Percentiles rank a stretch among this genome's conserved stretches.
Evolutionary conservation across 2,797 vertebrate species (phyloP).

Genomic region (Lepidocolaptes lacrymiger): DNA sequence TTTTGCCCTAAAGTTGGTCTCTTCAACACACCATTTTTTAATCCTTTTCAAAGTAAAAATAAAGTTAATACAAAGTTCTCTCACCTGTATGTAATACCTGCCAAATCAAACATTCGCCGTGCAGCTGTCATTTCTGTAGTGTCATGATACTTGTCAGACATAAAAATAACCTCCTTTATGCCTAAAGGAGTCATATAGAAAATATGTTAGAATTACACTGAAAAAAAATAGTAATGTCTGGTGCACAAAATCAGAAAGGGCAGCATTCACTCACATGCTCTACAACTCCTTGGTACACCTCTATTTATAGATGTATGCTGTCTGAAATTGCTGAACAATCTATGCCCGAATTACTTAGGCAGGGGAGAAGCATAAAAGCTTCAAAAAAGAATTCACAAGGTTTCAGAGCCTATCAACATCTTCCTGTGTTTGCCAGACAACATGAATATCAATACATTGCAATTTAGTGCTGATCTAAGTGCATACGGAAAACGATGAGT

Average conservation of each 20-base stretch:
- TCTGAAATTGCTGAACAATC: background rate
- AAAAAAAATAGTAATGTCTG: background rate
- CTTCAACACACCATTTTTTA: background rate
- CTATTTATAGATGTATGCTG: background rate
- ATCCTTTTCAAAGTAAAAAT: background rate
- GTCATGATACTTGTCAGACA: slow-evolving; percentile 92
- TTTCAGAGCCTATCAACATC: background rate
- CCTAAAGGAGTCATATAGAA: slow-evolving; percentile 75
- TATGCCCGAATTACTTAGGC: background rate
- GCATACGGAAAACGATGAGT: background rate
- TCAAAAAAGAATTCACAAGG: background rate
- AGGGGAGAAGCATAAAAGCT: background rate
- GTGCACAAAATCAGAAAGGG: background rate
- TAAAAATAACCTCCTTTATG: slow-evolving; percentile 90
- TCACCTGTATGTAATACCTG: slow-evolving; percentile 84
- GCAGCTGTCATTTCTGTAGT: slow-evolving; percentile 85
- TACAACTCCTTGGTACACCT: background rate
- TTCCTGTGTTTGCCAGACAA: background rate
- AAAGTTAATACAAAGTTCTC: slow-evolving; percentile 1
- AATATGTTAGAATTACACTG: background rate
- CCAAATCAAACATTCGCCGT: slow-evolving; percentile 84
- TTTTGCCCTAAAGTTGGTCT: background rate
- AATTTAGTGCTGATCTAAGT: background rate
- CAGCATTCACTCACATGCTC: background rate
- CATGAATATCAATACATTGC: background rate